These are phyloP conservation scores for Poeciliopsis turrubarensis DNA, from an alignment of 2,113 vertebrate species.

Conservation along the genomic window DNA sequence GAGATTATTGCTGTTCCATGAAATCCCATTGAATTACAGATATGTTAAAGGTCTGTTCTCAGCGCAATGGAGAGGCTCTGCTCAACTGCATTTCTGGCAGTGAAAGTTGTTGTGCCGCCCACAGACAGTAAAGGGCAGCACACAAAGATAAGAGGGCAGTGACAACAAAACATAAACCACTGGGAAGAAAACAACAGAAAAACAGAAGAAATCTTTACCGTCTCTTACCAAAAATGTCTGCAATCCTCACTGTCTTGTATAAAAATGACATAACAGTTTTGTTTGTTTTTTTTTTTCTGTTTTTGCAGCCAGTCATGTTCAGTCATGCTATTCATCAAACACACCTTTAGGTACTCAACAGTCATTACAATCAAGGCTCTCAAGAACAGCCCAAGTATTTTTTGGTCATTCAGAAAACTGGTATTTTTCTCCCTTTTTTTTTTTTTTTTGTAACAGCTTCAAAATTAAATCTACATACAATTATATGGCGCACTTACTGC, in stretches of 20 bases:
- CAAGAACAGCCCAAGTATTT: constrained; percentile 54
- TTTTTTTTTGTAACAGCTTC: not conserved
- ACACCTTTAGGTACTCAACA: constrained; percentile 48
- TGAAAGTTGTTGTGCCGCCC: constrained; percentile 41
- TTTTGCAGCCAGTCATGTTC: constrained; percentile 48
- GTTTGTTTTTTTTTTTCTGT: constrained; percentile 3
- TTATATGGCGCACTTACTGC: constrained; percentile 43
- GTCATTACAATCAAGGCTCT: constrained; percentile 77
- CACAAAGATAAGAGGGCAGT: constrained; percentile 47
- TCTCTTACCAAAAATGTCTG: constrained; percentile 16
- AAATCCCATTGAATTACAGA: constrained; percentile 62
- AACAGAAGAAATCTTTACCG: constrained; percentile 22
- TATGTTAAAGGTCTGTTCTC: constrained; percentile 46
- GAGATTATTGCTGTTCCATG: constrained; percentile 78
- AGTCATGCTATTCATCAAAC: constrained; percentile 63
- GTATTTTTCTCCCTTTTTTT: not conserved
- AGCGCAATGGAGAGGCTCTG: constrained; percentile 34
- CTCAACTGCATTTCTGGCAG: constrained; percentile 56
- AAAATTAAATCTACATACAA: constrained; percentile 27
- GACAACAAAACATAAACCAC: constrained; percentile 41
- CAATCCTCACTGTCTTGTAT: constrained; percentile 31
- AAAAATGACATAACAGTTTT: constrained; percentile 32
- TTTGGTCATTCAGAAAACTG: constrained; percentile 68
- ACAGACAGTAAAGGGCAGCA: constrained; percentile 40
- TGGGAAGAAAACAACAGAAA: not conserved